Base-by-base conservation (phyloP, 2,888 invertebrate genomes). In the Axea sp. region DNA sequence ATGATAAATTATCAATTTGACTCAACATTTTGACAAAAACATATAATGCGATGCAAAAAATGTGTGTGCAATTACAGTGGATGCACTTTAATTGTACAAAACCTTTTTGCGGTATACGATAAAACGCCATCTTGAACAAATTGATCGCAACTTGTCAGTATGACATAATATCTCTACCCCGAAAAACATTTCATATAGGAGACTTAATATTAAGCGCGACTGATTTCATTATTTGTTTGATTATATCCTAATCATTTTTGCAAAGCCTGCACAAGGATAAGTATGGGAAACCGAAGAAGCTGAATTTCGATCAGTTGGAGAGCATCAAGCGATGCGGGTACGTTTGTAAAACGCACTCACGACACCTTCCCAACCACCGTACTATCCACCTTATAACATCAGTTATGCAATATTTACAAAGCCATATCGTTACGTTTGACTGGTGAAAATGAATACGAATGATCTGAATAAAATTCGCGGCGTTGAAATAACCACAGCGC, bases 231-330 rank as follows among this genome's bases (percentile, higher is more conserved):
- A 68, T 2, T 26, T 78, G 62, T 79, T 77, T 82, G 75, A 81
- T 78, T 73, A 77, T 76, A 68, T 73, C 81, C 75, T 85, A 83
- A 84, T 82, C 75, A 82, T 90, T 91, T 90, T 89, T 91, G 90
- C 92, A 90, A 94, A 95, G 92, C 93, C 93, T 91, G 92, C 93
- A 94, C 91, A 94, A 94, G 93, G 93, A 94, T 92, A 94, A 94
- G 89, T 92, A 92, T 90, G 93, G 93, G 89, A 93, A 93, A 90
- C 92, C 93, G 89, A 93, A 93, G 92, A 91, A 92, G 90, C 91
- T 93, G 90, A 92, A 91, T 91, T 90, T 90, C 89, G 91, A 91
- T 90, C 93, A 93, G 89, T 92, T 93, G 90, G 92, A 93, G 90
- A 92, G 91, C 88, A 92, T 93, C 90, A 92, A 91, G 89, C 91